A percentile compares a stretch with the other conserved stretches of the same genome.
These are phyloP conservation scores for Dicaeum eximium DNA, from an alignment of 2,113 vertebrate genomes.

Conservation along the genomic window DNA sequence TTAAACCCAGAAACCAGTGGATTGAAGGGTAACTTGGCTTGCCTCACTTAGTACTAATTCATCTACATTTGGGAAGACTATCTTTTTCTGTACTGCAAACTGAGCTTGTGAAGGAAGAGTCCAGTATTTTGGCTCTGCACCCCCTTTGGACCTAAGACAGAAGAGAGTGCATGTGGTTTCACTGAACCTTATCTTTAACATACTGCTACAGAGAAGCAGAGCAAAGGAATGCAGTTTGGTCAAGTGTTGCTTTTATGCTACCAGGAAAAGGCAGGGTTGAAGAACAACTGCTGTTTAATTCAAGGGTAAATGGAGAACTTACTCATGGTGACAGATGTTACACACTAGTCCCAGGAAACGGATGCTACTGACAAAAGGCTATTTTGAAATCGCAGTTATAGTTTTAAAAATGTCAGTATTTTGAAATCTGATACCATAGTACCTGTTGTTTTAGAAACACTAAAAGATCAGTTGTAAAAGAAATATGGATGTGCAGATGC, in stretches of 20 bases:
- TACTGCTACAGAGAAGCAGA: background rate
- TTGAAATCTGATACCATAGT: background rate
- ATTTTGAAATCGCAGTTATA: background rate
- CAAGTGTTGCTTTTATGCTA: background rate
- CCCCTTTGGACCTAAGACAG: background rate
- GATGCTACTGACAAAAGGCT: background rate
- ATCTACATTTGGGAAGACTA: background rate
- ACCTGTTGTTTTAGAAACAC: background rate
- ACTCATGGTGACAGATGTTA: background rate
- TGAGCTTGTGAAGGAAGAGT: background rate
- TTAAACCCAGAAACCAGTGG: background rate
- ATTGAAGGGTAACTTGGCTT: background rate
- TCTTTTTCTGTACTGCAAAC: background rate
- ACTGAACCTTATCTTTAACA: background rate
- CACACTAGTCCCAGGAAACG: background rate
- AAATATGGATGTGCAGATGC: background rate
- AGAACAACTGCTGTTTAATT: constrained; percentile 13
- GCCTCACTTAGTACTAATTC: background rate
- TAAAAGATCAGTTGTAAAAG: background rate
- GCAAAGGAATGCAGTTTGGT: background rate
- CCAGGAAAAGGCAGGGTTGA: background rate
- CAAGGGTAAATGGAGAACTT: background rate
- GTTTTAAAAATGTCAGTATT: background rate
- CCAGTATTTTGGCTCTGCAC: background rate
- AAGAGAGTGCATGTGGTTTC: background rate